Evolutionary conservation across 2,797 vertebrate genomes (phyloP).

Genomic region (Agapornis canus): DNA sequence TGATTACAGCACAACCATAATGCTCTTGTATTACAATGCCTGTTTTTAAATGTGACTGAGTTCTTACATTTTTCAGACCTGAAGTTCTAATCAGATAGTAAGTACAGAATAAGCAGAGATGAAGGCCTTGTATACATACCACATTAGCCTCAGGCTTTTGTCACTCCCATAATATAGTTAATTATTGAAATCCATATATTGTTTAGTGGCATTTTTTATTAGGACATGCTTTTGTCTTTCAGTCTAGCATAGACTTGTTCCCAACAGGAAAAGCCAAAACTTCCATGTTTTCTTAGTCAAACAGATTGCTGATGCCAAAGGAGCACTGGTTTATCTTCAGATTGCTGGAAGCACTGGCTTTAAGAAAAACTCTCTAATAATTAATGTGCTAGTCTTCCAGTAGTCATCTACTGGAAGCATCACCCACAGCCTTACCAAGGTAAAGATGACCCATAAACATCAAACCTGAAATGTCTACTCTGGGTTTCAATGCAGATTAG

Average conservation of each 20-base stretch:
- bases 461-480: not conserved
- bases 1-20: not conserved
- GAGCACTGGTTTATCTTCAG: not conserved
- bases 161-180: not conserved
- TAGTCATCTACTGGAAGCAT: not conserved
- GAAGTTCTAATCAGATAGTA: not conserved
- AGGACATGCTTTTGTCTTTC: not conserved
- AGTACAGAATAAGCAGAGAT: not conserved
- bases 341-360: not conserved
- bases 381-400: not conserved
- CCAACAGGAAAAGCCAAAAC: not conserved
- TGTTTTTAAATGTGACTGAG: not conserved
- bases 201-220: slow-evolving; percentile 28
- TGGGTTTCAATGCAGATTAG: slow-evolving; percentile 32
- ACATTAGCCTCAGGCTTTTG: not conserved
- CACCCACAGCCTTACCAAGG: not conserved
- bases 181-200: not conserved
- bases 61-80: not conserved
- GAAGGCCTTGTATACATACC: not conserved
- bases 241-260: not conserved
- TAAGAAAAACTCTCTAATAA: not conserved
- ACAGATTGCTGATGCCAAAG: not conserved
- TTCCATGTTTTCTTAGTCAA: not conserved
- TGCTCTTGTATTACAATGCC: not conserved
- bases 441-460: slow-evolving; percentile 1